Base-by-base conservation (phyloP, 2,888 invertebrate genomes). In the Drosophila peninsularis region DNA sequence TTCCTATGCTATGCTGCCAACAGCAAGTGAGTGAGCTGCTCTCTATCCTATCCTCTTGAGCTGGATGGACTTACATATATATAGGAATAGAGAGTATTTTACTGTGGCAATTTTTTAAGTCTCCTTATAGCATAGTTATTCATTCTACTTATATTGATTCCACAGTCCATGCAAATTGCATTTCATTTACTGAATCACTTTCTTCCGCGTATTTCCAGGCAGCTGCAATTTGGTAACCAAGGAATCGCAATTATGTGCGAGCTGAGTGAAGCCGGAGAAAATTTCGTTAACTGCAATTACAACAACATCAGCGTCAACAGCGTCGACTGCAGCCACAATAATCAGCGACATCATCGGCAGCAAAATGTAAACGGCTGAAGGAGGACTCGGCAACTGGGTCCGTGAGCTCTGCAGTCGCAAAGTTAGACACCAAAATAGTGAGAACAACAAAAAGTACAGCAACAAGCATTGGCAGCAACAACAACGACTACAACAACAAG, bases 171-270 rank as follows among this genome's bases (percentile, higher is more conserved):
- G 41, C 49, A 61, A 52, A 52, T 57, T 50, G 30, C 14, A 54
- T 56, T 66, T 36, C 24, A 41, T 30, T 41, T 45, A 45, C 50
- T 39, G 30, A 32, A 24, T 19, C n/a, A 17, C 13, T 42, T 49
- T 7, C 9, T 49, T 32, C 5, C 50, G 14, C 14, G 10, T 36
- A n/a, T 36, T 50, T 50, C 3, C 79, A 79, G 88, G 36, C 53
- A 54, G 47, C 64, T 62, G 75, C 69, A 64, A 67, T 75, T 71
- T 65, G 50, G 66, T 49, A 50, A 67, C 63, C 60, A 66, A 57
- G 55, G 61, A 65, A 70, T 65, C 69, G 67, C 72, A 89, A 81
- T 86, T 80, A 89, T 88, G 90, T 71, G 68, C 66, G 79, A 73
- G 66, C 70, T 64, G 55, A 77, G 70, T 56, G 58, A 52, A 53